Conservation (phyloP, 1,140 invertebrate genomes). For the Magallana ariakensis region DNA sequence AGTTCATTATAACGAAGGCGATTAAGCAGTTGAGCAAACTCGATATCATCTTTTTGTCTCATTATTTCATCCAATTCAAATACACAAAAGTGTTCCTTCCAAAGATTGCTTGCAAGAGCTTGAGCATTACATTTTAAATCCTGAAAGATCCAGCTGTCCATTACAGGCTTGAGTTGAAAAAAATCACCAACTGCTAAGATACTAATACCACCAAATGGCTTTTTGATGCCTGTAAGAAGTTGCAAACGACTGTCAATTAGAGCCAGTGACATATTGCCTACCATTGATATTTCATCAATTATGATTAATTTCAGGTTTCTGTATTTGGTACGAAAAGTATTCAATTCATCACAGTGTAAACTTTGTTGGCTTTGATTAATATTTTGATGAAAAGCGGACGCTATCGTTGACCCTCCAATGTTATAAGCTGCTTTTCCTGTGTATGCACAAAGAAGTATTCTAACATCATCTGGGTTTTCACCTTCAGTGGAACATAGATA, state of each 20-base stretch:
- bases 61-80: conserved; percentile 62
- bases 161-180: conserved; percentile 46
- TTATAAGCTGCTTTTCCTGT: conserved; percentile 55
- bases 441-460: conserved; percentile 49
- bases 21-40: conserved; percentile 61
- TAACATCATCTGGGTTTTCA: conserved; percentile 48
- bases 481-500: conserved; percentile 39
- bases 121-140: conserved; percentile 11
- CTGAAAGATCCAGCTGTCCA: conserved; percentile 57
- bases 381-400: conserved; percentile 31
- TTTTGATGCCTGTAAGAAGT: conserved; percentile 22
- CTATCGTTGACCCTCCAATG: conserved; percentile 25
- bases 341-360: conserved; percentile 19
- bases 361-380: not conserved
- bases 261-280: not conserved
- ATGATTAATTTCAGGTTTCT: not conserved
- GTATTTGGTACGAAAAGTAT: conserved; percentile 31
- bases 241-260: conserved; percentile 4
- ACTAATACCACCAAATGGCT: conserved; percentile 46
- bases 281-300: conserved; percentile 44
- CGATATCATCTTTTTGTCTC: conserved; percentile 57
- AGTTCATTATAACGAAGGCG: conserved; percentile 44
- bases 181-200: conserved; percentile 50
- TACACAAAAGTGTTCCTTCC: not conserved
- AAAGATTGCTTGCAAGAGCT: conserved; percentile 3